These are phyloP conservation scores for Trichonephila clavipes DNA, from an alignment of 1,140 invertebrate species.

Conservation along the genomic window DNA sequence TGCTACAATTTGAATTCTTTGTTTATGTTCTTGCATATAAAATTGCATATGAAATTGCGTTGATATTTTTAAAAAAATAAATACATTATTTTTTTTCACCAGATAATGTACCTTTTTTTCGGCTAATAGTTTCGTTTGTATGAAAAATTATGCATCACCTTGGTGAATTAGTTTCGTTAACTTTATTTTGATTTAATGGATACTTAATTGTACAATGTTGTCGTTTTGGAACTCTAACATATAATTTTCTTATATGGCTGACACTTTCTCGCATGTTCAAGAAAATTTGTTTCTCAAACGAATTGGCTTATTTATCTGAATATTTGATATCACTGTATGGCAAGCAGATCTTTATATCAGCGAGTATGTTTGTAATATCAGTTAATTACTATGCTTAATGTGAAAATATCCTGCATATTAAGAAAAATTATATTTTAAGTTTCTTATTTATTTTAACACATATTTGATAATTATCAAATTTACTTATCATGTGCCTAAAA, in stretches of 20 bases:
- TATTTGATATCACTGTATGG: too few species aligned
- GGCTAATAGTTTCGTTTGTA: neutral
- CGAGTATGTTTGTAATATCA: too few species aligned
- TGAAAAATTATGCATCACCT: neutral
- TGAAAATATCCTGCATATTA: too few species aligned
- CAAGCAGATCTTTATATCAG: too few species aligned
- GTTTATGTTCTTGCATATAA: neutral
- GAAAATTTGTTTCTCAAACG: neutral
- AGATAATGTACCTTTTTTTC: neutral
- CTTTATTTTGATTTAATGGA: neutral
- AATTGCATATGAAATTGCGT: neutral
- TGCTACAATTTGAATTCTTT: neutral
- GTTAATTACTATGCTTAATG: too few species aligned
- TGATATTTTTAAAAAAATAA: neutral
- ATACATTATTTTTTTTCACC: neutral
- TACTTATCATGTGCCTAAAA: too few species aligned
- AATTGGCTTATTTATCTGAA: neutral
- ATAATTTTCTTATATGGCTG: neutral
- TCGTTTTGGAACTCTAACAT: neutral
- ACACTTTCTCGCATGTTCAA: neutral
- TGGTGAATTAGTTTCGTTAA: neutral
- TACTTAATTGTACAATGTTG: neutral
- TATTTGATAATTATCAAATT: too few species aligned
- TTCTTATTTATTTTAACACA: too few species aligned
- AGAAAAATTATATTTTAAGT: too few species aligned